Base-by-base conservation (phyloP, 2,888 invertebrate species). In the Stenodema calcarata region DNA sequence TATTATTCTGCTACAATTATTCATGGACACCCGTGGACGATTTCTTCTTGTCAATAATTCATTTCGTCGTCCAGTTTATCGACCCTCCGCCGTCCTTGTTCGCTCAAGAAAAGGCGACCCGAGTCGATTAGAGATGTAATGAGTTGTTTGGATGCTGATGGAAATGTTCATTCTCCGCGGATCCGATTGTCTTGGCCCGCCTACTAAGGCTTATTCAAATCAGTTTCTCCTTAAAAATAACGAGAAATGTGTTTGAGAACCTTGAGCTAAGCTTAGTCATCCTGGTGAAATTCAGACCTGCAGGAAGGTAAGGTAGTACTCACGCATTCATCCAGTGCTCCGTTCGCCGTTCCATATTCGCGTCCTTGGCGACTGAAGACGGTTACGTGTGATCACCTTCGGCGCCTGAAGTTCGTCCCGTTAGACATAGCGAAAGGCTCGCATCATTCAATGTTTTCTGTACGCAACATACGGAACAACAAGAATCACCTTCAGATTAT, bases 101-200 rank as follows among this genome's bases (percentile, higher is more conserved):
- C 73, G 73, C 7, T 28, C 35, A 18, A 73, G 73, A n/a, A 23
- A 23, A 35, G 35, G 35, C 18, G 73, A 73, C 30, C 41, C 35
- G 73, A 41, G 41, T 73, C 73, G 73, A 70, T 30, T 16, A n/a
- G 35, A 35, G n/a, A 73, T 28, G 28, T 73, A 73, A 73, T 73
- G 73, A 73, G 73, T 73, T 73, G 73, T 73, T 73, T 41, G 73
- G 41, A 73, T 73, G 73, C 73, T 73, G 73, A 73, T 73, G 73
- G 73, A 73, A 73, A 73, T 73, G 73, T 73, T 73, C 35, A 73
- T 73, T 35, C 18, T 4, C 70, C 35, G 41, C 16, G 73, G n/a
- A 35, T 41, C 73, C 73, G 30, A 73, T 73, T 73, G 73, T 73
- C 30, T 70, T n/a, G 11, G 1, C 3, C 0, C 35, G 35, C 41